Evolutionary conservation across 2,113 vertebrate genomes (phyloP), one percentile per base, ranked within the genome.

Genomic region (Amblyopsis rosae): DNA sequence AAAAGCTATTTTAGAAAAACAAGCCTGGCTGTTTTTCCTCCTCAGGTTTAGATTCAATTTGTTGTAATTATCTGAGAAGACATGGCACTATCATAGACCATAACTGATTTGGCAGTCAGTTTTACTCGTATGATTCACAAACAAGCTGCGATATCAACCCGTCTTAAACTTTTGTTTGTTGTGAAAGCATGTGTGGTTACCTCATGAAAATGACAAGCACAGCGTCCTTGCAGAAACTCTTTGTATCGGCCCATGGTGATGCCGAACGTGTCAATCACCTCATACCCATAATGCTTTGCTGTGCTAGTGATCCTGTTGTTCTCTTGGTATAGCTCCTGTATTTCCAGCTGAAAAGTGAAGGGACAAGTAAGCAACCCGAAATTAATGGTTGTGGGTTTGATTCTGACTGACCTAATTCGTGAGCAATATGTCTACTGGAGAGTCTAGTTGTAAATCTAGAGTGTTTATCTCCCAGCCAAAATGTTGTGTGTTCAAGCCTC

Each of bases 121-220:
- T n/a, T 16, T 15, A n/a, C 4, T 54, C n/a, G 51, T 16, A 16
- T 41, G n/a, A n/a, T 54, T n/a, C n/a, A 16, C n/a, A 16, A 15
- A 15, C 51, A 3, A 54, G 12, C 51, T 54, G 51, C 6, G 1
- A n/a, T 13, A 54, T 54, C 51, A 54, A 54, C 51, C 51, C 6
- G 49, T 41, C 35, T 41, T 7, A 3, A 0, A 5, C 26, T 16
- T 0, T 45, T 16, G 3, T 9, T n/a, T 33, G 0, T 17, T 15
- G 19, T 11, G 33, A 1, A 16, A 46, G 19, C 5, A 12, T 8
- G 16, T 10, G 16, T 12, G 5, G n/a, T 89, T 78, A 98, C 97
- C 96, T 98, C 94, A 50, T 98, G 97, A 58, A 96, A 99, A 92
- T 99, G 96, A 67, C 97, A 98, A 55, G 95, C 95, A 0, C 97